Evolutionary conservation across 1,140 invertebrate species (phyloP).

Genomic region (Apis laboriosa): DNA sequence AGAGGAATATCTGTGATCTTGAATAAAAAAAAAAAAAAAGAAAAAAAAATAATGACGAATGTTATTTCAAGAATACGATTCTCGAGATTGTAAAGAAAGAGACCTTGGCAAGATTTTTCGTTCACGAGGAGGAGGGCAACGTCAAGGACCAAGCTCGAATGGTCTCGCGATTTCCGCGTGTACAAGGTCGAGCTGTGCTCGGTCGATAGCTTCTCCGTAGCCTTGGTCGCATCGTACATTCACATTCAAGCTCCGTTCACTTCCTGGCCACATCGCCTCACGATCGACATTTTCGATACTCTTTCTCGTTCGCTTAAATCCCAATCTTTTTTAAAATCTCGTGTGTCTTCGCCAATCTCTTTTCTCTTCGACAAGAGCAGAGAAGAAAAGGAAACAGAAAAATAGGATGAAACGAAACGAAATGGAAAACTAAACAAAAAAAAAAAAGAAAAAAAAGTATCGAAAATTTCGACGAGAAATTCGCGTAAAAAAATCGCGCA

Average conservation of each 20-base stretch:
- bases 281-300: slow-evolving; percentile 38
- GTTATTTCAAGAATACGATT: too few species aligned
- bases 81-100: not conserved
- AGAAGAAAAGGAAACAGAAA: too few species aligned
- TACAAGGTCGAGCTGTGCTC: slow-evolving; percentile 46
- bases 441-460: slow-evolving; percentile 10
- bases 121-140: slow-evolving; percentile 37
- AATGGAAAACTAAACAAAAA: not conserved
- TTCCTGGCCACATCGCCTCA: slow-evolving; percentile 45
- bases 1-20: too few species aligned
- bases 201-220: slow-evolving; percentile 63
- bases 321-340: not conserved
- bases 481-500: not conserved
- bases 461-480: slow-evolving; percentile 4
- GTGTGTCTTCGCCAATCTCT: not conserved
- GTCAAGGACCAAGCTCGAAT: slow-evolving; percentile 56
- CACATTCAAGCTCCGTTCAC: slow-evolving; percentile 56
- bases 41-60: too few species aligned
- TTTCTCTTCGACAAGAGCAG: too few species aligned
- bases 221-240: slow-evolving; percentile 65
- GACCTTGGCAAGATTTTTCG: slow-evolving; percentile 53
- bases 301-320: not conserved
- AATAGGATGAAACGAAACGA: too few species aligned
- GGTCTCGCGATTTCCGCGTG: slow-evolving; percentile 64
- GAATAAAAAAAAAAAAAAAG: too few species aligned